Conservation (phyloP, 2,888 invertebrate genomes). For the Arenicola marina region DNA sequence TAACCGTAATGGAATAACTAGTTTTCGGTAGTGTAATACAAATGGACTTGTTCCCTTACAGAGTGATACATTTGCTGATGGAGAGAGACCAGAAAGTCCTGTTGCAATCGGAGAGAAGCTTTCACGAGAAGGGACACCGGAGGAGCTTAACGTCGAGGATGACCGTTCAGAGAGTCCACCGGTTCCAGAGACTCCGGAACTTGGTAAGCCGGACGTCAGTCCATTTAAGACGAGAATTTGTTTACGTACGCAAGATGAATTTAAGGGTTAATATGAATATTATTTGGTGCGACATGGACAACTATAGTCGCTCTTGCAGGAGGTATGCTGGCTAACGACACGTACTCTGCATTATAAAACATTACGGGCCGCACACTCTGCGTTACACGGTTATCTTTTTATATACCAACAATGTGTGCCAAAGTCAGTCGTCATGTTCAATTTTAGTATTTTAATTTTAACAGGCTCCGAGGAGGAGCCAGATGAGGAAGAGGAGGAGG, state of each 20-base stretch:
- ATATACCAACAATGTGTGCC: not conserved
- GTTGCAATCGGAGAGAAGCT: conserved; percentile 47
- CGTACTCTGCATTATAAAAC: no score
- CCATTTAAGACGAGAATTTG: no score
- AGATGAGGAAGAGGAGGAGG: conserved; percentile 34
- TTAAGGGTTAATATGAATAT: not conserved
- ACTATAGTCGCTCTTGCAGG: no score
- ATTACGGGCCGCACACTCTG: no score
- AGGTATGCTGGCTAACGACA: no score
- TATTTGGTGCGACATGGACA: no score
- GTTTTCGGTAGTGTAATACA: no score
- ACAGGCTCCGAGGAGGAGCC: conserved; percentile 4
- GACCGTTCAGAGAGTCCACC: conserved; percentile 17
- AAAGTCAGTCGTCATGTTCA: not conserved
- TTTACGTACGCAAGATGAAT: no score
- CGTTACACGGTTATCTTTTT: no score
- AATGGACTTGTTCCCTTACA: no score
- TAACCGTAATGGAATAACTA: no score
- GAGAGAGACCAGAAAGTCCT: conserved; percentile 43
- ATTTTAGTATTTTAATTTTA: not conserved
- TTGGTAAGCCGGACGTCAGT: not conserved
- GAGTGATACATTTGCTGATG: conserved; percentile 52
- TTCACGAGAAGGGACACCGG: conserved; percentile 51
- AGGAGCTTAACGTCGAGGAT: not conserved
- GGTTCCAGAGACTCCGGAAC: conserved; percentile 20